phyloP scores from a whole-genome alignment of 2,888 invertebrate species.

The Prenolepis imparis region DNA sequence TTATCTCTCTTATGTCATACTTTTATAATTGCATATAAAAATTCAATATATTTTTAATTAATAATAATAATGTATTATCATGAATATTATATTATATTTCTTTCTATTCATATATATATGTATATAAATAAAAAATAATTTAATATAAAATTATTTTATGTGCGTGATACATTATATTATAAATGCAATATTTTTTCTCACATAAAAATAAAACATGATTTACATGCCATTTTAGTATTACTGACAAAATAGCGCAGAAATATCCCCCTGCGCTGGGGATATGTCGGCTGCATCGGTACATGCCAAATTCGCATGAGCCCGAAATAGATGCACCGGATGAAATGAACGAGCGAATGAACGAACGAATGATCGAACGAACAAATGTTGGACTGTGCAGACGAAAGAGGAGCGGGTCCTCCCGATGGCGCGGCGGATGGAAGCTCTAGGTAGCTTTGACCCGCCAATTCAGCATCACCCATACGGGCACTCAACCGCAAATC shows the following conservation, averaged over 20 bases:
- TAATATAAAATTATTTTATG: not conserved
- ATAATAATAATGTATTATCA: not conserved
- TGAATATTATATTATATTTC: not conserved
- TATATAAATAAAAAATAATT: not conserved
- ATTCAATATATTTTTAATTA: not conserved
- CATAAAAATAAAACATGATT: no score
- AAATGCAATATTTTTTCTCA: no score
- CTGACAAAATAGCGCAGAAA: not conserved
- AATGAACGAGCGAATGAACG: conserved; percentile 44
- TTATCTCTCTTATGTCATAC: not conserved
- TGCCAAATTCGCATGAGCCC: conserved; percentile 14
- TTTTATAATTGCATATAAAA: not conserved
- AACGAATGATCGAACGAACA: conserved; percentile 42
- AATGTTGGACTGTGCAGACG: conserved; percentile 11
- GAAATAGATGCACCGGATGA: conserved; percentile 22
- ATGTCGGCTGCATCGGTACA: not conserved
- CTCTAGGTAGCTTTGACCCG: conserved; percentile 78
- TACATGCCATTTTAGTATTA: not conserved
- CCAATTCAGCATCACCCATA: conserved; percentile 84
- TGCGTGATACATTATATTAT: no score
- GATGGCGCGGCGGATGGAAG: conserved; percentile 41
- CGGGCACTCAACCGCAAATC: conserved; percentile 85
- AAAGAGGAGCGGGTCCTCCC: conserved; percentile 63
- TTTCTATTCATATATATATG: not conserved
- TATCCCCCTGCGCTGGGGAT: not conserved